phyloP scores from a whole-genome alignment of 2,113 vertebrate species.

The Odocoileus virginianus region DNA sequence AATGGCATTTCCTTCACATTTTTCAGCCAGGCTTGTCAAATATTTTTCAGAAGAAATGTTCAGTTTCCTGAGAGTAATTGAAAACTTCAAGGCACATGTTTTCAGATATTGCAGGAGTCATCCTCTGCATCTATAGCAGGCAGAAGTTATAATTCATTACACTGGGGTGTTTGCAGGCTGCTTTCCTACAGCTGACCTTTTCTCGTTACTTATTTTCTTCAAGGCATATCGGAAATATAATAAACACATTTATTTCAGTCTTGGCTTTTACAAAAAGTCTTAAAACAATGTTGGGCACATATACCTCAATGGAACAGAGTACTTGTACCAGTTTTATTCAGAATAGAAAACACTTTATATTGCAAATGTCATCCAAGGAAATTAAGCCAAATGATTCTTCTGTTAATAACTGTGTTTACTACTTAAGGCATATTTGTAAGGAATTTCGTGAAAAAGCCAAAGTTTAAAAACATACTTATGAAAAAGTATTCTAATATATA shows the following conservation, averaged over 20 bases:
- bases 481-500: neutral
- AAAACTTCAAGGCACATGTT: slow-evolving; percentile 64
- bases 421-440: neutral
- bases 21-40: slow-evolving; percentile 46
- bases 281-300: neutral
- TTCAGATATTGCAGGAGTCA: slow-evolving; percentile 50
- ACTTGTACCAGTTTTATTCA: neutral
- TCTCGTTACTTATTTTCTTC: neutral
- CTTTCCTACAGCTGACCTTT: slow-evolving; percentile 48
- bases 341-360: neutral
- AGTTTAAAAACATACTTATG: neutral
- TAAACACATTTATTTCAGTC: slow-evolving; percentile 31
- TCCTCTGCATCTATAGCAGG: neutral
- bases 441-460: neutral
- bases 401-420: neutral
- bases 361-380: neutral
- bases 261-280: neutral
- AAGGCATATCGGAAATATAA: neutral
- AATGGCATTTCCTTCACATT: slow-evolving; percentile 34
- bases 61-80: slow-evolving; percentile 62
- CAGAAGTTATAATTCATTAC: slow-evolving; percentile 46
- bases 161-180: neutral
- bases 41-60: slow-evolving; percentile 49
- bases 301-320: neutral
- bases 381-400: neutral